Conservation (phyloP, 2,113 vertebrate genomes). For the Pluvianellus socialis region DNA sequence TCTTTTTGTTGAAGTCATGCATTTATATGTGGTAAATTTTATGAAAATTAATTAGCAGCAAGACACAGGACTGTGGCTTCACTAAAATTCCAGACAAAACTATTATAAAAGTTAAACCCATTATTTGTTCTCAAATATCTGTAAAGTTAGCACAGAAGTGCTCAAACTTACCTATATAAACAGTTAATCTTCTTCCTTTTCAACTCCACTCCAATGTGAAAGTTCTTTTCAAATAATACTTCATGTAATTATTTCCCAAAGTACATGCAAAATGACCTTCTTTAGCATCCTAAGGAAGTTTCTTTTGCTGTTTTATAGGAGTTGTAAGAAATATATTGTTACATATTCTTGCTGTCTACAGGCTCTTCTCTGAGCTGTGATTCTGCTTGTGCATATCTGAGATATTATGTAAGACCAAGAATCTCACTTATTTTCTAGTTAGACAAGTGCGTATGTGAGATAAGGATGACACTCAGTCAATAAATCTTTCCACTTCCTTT, state of each 20-base stretch:
- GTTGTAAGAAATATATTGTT: neutral
- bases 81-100: neutral
- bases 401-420: neutral
- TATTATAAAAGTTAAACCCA: neutral
- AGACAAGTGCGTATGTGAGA: neutral
- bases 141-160: neutral
- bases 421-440: neutral
- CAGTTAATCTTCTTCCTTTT: neutral
- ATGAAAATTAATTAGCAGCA: neutral
- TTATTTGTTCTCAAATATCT: neutral
- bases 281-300: neutral
- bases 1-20: neutral
- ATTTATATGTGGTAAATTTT: neutral
- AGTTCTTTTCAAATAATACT: neutral
- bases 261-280: neutral
- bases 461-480: neutral
- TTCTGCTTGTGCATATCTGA: neutral
- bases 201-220: neutral
- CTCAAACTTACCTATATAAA: neutral
- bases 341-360: neutral
- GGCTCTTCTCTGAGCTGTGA: neutral
- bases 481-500: conserved; percentile 18
- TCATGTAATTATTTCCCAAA: neutral
- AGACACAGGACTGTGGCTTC: neutral
- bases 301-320: neutral